Evolutionary conservation across 2,113 vertebrate species (phyloP).

Genomic region (Corythoichthys haematopterus): DNA sequence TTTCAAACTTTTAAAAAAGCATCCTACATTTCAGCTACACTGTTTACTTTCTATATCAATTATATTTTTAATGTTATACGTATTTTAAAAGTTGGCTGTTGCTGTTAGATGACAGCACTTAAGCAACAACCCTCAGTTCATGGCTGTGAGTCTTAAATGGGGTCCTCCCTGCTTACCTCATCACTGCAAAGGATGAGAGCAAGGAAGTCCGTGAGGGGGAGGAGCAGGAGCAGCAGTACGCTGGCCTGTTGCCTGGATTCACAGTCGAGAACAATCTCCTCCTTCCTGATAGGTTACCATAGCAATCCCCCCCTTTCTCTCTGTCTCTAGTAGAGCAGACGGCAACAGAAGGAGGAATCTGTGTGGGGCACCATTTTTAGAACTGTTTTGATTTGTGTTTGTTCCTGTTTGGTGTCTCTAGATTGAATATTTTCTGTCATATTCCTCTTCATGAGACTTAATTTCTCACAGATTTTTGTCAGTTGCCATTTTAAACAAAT

Average conservation of each 20-base stretch:
- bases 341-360: slow-evolving; percentile 26
- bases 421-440: slow-evolving; percentile 1
- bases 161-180: slow-evolving; percentile 49
- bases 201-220: background rate
- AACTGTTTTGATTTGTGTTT: slow-evolving; percentile 31
- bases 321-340: slow-evolving; percentile 28
- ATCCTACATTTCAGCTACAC: background rate
- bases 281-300: slow-evolving; percentile 53
- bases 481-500: background rate
- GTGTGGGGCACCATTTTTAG: slow-evolving; percentile 51
- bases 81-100: background rate
- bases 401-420: slow-evolving; percentile 13
- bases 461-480: background rate
- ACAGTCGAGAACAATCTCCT: slow-evolving; percentile 35
- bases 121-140: background rate
- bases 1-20: background rate
- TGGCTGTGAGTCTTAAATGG: slow-evolving; percentile 7
- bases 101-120: background rate
- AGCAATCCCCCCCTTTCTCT: slow-evolving; percentile 41
- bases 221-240: slow-evolving; percentile 18
- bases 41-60: background rate
- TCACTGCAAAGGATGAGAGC: slow-evolving; percentile 26
- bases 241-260: slow-evolving; percentile 43
- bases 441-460: too few species aligned
- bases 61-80: background rate